These are phyloP conservation scores for Protodeltote pygarga DNA, from an alignment of 2,888 invertebrate species.

Conservation along the genomic window DNA sequence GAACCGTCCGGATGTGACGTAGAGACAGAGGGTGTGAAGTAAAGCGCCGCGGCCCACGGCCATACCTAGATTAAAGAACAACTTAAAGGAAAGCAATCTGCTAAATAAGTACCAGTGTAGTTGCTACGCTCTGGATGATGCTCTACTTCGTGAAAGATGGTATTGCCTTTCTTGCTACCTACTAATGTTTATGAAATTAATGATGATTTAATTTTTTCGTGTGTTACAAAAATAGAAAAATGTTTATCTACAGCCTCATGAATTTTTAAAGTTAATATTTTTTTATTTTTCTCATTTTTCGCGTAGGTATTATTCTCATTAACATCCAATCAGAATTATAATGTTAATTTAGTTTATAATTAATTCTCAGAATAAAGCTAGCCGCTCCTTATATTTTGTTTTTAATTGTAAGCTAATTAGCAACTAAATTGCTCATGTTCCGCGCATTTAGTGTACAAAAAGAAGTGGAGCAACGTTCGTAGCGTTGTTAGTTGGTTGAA, in stretches of 20 bases:
- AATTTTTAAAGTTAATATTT: slow-evolving; percentile 24
- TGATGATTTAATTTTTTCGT: no score
- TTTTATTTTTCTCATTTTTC: slow-evolving; percentile 22
- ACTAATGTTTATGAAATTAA: background rate
- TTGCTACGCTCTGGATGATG: slow-evolving; percentile 48
- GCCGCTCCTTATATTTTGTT: slow-evolving; percentile 21
- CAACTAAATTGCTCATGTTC: slow-evolving; percentile 37
- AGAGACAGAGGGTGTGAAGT: slow-evolving; percentile 45
- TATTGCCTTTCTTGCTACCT: background rate
- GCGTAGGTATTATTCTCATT: slow-evolving; percentile 35
- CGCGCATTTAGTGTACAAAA: slow-evolving; percentile 38
- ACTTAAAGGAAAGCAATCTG: slow-evolving; percentile 87
- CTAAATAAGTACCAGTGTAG: slow-evolving; percentile 81
- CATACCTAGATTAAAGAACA: slow-evolving; percentile 84
- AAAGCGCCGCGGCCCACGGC: slow-evolving; percentile 52
- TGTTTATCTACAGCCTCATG: slow-evolving; percentile 4
- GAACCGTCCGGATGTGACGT: slow-evolving; percentile 43
- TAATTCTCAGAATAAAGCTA: slow-evolving; percentile 20
- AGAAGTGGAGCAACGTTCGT: slow-evolving; percentile 62
- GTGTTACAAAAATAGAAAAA: slow-evolving; percentile 12
- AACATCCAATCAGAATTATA: slow-evolving; percentile 31
- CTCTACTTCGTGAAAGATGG: slow-evolving; percentile 61
- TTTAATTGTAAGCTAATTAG: slow-evolving; percentile 41
- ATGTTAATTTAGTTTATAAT: slow-evolving; percentile 23
- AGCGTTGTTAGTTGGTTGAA: slow-evolving; percentile 74